Evolutionary conservation across 2,113 vertebrate species (phyloP), one percentile per base, ranked within the genome.

Genomic region (Tympanuchus pallidicinctus): DNA sequence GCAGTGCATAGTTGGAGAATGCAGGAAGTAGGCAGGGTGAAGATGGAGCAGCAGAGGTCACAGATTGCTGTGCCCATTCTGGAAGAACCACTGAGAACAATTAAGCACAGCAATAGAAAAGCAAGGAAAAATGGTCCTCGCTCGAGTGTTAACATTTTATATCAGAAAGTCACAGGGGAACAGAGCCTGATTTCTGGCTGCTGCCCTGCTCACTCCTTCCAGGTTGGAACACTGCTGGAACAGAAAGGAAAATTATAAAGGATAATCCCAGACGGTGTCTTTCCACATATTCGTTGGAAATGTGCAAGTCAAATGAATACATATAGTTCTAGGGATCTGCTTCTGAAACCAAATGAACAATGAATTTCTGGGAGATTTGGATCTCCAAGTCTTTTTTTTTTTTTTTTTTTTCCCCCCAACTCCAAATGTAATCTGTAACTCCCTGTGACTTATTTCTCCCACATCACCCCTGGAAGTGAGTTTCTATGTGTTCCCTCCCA

Each of bases 251-350:
- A 94, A 93, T 60, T 6, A 69, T 52, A 85, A 69, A 91, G 64
- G 48, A 94, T 50, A 91, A 86, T 92, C 61, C 56, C 79, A 88
- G 75, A 71, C 86, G 47, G 56, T 88, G 34, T 80, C 64, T 91
- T 92, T 88, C 84, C 65, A 94, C 90, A 67, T 95, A 77, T 71
- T 83, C 78, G 54, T 32, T 88, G 69, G 73, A 94, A 74, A 71
- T 60, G 8, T 63, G 92, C 73, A 83, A 60, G 17, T 54, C 7
- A 1, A 8, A 32, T 86, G 38, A 81, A 34, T 80, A 47, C 12
- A 81, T 65, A 12, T 19, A 47, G 38, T 78, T 81, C 56, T 36
- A 56, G 48, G 25, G 67, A 11, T 61, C 4, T 84, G 65, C 87
- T 38, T 40, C 54, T 74, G 84, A 34, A 88, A 66, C 22, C 85